Percentiles rank a stretch among this genome's conserved stretches.
Conservation (phyloP, 92 coral and sea anemone genomes). For the Micromussa lordhowensis region DNA sequence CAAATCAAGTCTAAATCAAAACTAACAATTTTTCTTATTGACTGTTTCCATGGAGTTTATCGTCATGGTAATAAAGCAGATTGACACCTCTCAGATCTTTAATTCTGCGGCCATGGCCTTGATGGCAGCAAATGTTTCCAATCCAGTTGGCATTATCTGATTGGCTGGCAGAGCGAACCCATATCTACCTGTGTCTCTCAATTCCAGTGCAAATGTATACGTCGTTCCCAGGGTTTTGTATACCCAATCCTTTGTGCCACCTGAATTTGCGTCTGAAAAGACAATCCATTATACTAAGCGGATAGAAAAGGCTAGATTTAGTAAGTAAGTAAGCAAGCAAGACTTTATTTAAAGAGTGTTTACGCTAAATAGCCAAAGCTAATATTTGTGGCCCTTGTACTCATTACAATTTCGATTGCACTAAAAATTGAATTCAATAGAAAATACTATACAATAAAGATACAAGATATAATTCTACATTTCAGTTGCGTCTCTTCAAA, state of each 20-base stretch:
- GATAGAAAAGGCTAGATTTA: too few relatives aligned
- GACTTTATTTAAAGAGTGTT: too few relatives aligned
- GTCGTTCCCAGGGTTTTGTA: conserved; percentile 83
- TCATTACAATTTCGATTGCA: too few relatives aligned
- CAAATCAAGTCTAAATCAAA: background rate
- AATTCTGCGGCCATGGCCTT: conserved; percentile 75
- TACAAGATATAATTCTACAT: too few relatives aligned
- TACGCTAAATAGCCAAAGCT: too few relatives aligned
- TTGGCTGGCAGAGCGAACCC: conserved; percentile 86
- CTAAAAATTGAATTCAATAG: too few relatives aligned
- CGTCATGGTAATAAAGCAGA: background rate
- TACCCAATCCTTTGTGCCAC: conserved; percentile 91
- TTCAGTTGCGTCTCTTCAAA: too few relatives aligned
- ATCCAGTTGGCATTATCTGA: conserved; percentile 87
- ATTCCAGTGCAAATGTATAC: conserved; percentile 91
- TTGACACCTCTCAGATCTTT: conserved; percentile 28
- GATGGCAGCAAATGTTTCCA: conserved; percentile 87
- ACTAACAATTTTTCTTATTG: background rate
- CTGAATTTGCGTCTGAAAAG: conserved; percentile 79
- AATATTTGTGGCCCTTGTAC: too few relatives aligned
- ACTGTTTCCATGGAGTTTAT: background rate
- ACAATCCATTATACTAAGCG: background rate
- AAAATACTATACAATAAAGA: too few relatives aligned
- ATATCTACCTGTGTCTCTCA: conserved; percentile 84
- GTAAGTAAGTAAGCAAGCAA: too few relatives aligned